Base-by-base conservation (phyloP, 2,113 vertebrate species). In the Heterochromis multidens region DNA sequence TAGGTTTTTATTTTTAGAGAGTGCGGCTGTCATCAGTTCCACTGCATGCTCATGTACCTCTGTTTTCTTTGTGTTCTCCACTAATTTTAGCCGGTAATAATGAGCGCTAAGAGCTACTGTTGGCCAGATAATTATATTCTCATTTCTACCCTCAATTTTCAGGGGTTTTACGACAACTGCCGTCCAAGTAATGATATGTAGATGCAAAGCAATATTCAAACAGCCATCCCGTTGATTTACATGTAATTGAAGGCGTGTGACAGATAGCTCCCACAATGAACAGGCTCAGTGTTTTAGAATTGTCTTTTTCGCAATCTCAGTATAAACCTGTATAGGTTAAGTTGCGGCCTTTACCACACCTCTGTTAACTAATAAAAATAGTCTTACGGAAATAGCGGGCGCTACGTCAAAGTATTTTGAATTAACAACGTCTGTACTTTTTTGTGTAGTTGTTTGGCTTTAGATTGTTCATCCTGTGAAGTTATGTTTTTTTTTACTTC, bases 1-100 rank as follows among this genome's bases (percentile, higher is more conserved):
- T 79, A 79, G 56, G 5, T 62, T 31, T 62, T 88, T 91, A 78
- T 67, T 90, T 90, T 82, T 93, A 85, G 81, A 57, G 40, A 57
- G 37, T 57, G 40, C 74, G 65, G 72, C 62, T 82, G 77, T 85
- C 80, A 83, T 79, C 49, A 35, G 40, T 46, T 70, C 8, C 40
- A 12, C 14, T 76, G 23, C 16, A 21, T 43, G 46, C 29, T 33
- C 23, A 1, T 35, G 56, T 43, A 21, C 57, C 56, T 16, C 40
- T 60, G 58, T 31, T 76, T 74, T 63, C 5, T 40, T 35, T 13
- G n/a, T 17, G 5, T 4, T 78, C 11, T 49, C 16, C 37, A 49
- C 27, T 8, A 35, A 5, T 74, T 72, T 31, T 21, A 62, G 19
- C 21, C 16, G 56, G 12, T 46, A 21, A n/a, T 79, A 58, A 33